phyloP scores from a whole-genome alignment of 2,888 invertebrate genomes.

The Rotaria macrura region DNA sequence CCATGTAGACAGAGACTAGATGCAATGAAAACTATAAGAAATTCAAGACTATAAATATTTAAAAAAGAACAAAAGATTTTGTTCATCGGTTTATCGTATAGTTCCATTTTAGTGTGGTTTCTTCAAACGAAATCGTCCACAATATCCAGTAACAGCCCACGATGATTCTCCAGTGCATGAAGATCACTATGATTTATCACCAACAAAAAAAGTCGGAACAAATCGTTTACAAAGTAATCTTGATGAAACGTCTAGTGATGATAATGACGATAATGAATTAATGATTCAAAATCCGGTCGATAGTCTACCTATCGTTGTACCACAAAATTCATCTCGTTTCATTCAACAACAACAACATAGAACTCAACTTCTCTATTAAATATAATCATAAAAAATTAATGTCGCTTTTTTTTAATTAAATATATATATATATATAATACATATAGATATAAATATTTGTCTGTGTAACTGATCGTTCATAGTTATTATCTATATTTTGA shows the following conservation, averaged over 20 bases:
- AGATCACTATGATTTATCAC: background rate
- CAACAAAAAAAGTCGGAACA: too few relatives aligned
- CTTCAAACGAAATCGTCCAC: background rate
- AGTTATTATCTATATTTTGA: background rate
- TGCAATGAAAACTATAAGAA: too few relatives aligned
- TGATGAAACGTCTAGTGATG: slow-evolving; percentile 3
- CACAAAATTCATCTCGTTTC: background rate
- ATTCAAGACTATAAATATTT: too few relatives aligned
- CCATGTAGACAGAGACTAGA: too few relatives aligned
- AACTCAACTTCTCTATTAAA: background rate
- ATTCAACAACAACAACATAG: background rate
- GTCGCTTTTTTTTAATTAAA: background rate
- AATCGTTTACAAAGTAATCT: background rate
- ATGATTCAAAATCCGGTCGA: background rate
- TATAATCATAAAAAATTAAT: background rate
- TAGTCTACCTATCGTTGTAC: slow-evolving; percentile 1
- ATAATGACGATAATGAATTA: background rate
- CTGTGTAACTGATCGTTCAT: background rate
- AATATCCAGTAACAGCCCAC: background rate
- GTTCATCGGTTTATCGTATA: background rate
- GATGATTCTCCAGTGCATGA: background rate
- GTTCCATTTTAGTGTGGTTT: background rate
- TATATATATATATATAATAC: background rate
- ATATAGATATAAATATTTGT: background rate
- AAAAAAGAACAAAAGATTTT: too few relatives aligned